Percentiles rank a stretch among this genome's conserved stretches.
Conservation (phyloP, 2,888 invertebrate species). For the Dascillus cervinus region DNA sequence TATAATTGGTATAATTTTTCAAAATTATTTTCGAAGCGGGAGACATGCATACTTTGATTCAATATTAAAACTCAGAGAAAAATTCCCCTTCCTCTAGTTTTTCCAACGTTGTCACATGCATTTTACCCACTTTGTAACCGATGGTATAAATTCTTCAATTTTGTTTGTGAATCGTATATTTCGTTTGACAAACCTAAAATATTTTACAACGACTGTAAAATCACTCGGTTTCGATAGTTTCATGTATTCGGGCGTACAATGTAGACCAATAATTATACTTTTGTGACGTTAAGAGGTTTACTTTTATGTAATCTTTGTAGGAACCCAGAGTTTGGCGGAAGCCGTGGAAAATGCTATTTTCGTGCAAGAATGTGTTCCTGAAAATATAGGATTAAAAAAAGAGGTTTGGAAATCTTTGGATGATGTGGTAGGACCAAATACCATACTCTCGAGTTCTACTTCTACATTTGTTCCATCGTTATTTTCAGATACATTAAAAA, state of each 20-base stretch:
- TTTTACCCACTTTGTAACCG: conserved; percentile 1
- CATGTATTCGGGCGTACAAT: no score
- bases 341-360: conserved; percentile 70
- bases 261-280: no score
- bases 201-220: no score
- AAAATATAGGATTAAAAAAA: conserved; percentile 75
- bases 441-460: conserved; percentile 87
- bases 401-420: conserved; percentile 75
- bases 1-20: no score
- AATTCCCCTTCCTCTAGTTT: background rate
- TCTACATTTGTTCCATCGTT: conserved; percentile 86
- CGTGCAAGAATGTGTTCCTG: conserved; percentile 92
- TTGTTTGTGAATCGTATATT: no score
- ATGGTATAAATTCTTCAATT: no score
- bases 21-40: no score
- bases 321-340: conserved; percentile 58
- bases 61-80: no score
- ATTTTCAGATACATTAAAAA: conserved; percentile 72
- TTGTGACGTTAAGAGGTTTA: background rate
- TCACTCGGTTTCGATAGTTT: no score
- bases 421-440: conserved; percentile 61
- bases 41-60: no score
- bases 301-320: conserved; percentile 43
- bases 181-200: no score
- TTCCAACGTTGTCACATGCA: conserved; percentile 1